phyloP scores from a whole-genome alignment of 2,888 invertebrate genomes.

The Imbricaverruca yamaguchii region DNA sequence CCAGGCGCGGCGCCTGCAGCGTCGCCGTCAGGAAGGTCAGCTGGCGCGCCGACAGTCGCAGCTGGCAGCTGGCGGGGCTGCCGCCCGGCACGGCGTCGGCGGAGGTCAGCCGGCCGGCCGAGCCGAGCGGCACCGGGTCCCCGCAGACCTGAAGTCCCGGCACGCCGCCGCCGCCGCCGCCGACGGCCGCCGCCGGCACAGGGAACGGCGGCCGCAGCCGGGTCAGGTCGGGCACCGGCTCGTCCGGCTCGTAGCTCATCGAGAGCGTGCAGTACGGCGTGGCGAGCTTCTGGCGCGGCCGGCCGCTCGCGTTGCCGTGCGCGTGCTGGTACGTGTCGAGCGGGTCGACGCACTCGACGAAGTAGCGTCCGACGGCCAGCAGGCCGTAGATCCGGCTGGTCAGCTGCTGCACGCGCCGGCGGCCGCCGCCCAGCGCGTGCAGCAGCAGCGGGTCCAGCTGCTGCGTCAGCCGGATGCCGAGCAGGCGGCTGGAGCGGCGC shows the following conservation, averaged over 20 bases:
- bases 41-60: neutral
- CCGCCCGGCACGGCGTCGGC: neutral
- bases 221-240: neutral
- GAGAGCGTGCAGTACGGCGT: neutral
- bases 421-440: neutral
- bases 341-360: slow-evolving; percentile 4
- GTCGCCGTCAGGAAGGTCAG: neutral
- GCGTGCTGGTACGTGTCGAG: neutral
- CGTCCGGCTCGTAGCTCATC: slow-evolving; percentile 7
- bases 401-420: neutral
- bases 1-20: neutral
- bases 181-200: neutral
- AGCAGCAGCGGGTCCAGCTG: slow-evolving; percentile 3
- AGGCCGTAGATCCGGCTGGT: slow-evolving; percentile 6
- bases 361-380: neutral
- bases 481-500: neutral
- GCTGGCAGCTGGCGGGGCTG: neutral
- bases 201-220: slow-evolving; percentile 2
- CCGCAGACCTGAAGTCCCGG: neutral
- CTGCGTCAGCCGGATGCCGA: neutral
- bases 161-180: too few species aligned
- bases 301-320: neutral
- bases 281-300: neutral
- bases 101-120: neutral
- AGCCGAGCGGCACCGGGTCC: neutral